Percentiles rank a stretch among this genome's conserved stretches.
phyloP scores from a whole-genome alignment of 2,888 invertebrate genomes.

The Kuschelorhynchus macadamiae region DNA sequence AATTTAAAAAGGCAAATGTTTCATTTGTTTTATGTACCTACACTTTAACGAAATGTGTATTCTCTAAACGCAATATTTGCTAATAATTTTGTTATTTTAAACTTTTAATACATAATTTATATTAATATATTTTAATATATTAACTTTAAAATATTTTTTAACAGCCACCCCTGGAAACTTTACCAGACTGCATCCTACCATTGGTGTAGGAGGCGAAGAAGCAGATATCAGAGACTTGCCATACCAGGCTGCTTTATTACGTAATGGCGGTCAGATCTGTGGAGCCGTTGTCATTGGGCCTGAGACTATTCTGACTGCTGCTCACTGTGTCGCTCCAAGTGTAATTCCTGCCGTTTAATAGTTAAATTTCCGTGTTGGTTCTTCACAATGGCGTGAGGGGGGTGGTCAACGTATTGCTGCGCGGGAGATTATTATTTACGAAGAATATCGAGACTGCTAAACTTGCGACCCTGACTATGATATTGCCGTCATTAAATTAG shows the following conservation, averaged over 20 bases:
- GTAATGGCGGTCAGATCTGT: slow-evolving; percentile 70
- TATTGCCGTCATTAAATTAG: slow-evolving; percentile 34
- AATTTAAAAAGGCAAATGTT: too few species aligned
- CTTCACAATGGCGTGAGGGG: slow-evolving; percentile 14
- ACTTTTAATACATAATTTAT: too few species aligned
- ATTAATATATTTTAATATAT: too few species aligned
- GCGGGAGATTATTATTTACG: slow-evolving; percentile 15
- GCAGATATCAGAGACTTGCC: slow-evolving; percentile 32
- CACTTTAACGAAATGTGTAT: too few species aligned
- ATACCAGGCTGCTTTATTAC: slow-evolving; percentile 71
- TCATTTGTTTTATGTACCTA: too few species aligned
- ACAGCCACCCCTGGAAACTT: slow-evolving; percentile 14
- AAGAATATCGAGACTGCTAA: slow-evolving; percentile 20
- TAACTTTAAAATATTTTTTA: too few species aligned
- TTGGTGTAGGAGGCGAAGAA: slow-evolving; percentile 36
- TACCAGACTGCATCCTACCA: slow-evolving; percentile 4
- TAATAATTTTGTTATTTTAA: too few species aligned
- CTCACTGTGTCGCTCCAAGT: slow-evolving; percentile 65
- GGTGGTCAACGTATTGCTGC: slow-evolving; percentile 34
- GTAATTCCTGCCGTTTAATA: slow-evolving; percentile 28
- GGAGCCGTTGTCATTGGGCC: slow-evolving; percentile 70
- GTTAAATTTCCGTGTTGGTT: slow-evolving; percentile 42
- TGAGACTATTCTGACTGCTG: slow-evolving; percentile 70
- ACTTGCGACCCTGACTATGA: slow-evolving; percentile 37
- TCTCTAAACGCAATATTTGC: too few species aligned